Base-by-base conservation (phyloP, 2,797 vertebrate species). In the Typhlichthys subterraneus region DNA sequence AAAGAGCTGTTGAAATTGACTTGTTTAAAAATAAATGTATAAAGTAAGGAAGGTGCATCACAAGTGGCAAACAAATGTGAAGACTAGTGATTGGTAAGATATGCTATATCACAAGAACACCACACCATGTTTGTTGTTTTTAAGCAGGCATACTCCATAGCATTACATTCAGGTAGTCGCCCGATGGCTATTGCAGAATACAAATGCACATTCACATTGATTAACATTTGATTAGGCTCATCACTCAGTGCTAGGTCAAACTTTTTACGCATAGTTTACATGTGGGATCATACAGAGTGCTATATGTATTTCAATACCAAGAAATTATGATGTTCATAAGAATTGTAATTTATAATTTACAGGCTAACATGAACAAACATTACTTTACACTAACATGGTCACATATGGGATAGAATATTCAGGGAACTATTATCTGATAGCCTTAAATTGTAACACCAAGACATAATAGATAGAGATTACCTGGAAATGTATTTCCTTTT, bases 141-240 rank as follows among this genome's bases (percentile, higher is more conserved):
- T 19, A 17, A 12, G n/a, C 53, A 14, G 6, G 57, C n/a, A 47
- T 45, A 48, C 51, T 38, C 51, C 10, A 42, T 42, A 56, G 17
- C 17, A 13, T 29, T 47, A 15, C 17, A 15, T 58, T 46, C 13
- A 12, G 45, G 47, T 49, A 49, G 49, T 42, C 13, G 33, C 14
- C 42, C 51, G 9, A 51, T 51, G 17, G n/a, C 49, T 15, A 33
- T 12, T 15, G 38, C 6, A 14, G 8, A 49, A 47, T 59, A 29
- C 38, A 61, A 61, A 61, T 51, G 23, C 6, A 9, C 13, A 45
- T n/a, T 51, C 14, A 14, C 48, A 65, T 29, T 56, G 2, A 57
- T 64, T 50, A 45, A 62, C 23, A 48, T 50, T 60, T 38, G 33
- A 19, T 31, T 15, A 60, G 58, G 49, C 52, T 38, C 45, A 47